Evolutionary conservation across 2,113 vertebrate genomes (phyloP).

Genomic region (Tiliqua scincoides): DNA sequence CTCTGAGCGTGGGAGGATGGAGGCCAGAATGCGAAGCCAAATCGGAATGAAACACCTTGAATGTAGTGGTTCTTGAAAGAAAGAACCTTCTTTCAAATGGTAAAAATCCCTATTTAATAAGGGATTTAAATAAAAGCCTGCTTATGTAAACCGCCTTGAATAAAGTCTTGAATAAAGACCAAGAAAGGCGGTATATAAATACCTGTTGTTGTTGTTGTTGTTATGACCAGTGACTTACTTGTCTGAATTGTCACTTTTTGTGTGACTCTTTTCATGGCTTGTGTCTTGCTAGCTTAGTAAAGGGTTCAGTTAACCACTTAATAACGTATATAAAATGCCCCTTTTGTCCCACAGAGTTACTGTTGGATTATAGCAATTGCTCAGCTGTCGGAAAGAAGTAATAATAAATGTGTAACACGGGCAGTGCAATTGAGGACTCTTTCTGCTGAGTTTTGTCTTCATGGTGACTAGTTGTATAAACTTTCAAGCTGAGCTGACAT

Average conservation of each 20-base stretch:
- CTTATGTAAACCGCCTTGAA: too few relatives aligned
- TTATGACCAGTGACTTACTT: too few relatives aligned
- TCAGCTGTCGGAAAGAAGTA: conserved; percentile 23
- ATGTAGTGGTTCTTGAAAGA: too few relatives aligned
- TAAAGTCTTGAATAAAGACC: too few relatives aligned
- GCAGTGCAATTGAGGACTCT: conserved; percentile 30
- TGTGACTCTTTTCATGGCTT: conserved; percentile 5
- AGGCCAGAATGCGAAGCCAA: too few relatives aligned
- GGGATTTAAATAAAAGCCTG: too few relatives aligned
- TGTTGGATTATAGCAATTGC: conserved; percentile 54
- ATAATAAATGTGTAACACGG: not conserved
- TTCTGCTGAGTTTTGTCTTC: conserved; percentile 30
- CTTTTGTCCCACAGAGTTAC: not conserved
- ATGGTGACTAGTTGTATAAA: conserved; percentile 41
- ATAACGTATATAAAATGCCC: conserved; percentile 5
- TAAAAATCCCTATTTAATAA: too few relatives aligned
- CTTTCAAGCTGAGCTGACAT: not conserved
- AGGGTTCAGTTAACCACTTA: conserved; percentile 16
- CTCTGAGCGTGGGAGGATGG: too few relatives aligned
- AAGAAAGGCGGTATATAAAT: too few relatives aligned
- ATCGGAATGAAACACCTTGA: too few relatives aligned
- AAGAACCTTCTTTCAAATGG: too few relatives aligned
- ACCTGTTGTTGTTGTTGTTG: conserved; percentile 32
- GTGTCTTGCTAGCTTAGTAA: not conserved
- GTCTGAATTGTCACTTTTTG: too few relatives aligned